Percentiles rank a stretch among this genome's conserved stretches.
These are phyloP conservation scores for Columbina picui DNA, from an alignment of 2,113 vertebrate genomes.

Conservation along the genomic window DNA sequence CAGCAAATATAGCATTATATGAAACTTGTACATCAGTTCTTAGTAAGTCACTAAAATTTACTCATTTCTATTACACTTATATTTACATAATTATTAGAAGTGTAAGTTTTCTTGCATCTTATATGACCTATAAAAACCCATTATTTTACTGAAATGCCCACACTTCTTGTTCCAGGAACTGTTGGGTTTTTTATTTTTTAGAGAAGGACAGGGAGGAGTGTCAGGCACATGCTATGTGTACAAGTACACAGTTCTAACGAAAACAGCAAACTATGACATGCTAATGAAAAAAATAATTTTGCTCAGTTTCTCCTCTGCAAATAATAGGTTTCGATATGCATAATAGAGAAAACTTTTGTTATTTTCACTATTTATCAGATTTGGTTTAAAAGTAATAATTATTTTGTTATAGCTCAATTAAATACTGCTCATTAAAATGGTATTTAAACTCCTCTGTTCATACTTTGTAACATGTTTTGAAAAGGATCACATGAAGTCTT, in stretches of 20 bases:
- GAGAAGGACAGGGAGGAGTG: neutral
- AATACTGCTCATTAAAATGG: neutral
- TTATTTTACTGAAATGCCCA: neutral
- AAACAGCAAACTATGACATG: neutral
- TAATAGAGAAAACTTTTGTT: neutral
- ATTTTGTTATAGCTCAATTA: neutral
- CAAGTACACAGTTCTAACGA: neutral
- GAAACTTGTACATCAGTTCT: neutral
- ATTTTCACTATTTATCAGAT: neutral
- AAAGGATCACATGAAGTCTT: neutral
- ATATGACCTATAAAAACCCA: neutral
- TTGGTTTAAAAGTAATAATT: neutral
- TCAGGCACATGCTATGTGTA: neutral
- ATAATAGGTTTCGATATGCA: neutral
- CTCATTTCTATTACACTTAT: neutral
- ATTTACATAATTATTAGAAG: neutral
- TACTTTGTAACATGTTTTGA: neutral
- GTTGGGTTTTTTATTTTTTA: neutral
- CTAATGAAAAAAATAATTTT: neutral
- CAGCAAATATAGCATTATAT: slow-evolving; percentile 40
- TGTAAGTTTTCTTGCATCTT: neutral
- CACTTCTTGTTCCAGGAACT: neutral
- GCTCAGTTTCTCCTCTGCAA: neutral
- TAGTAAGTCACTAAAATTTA: neutral
- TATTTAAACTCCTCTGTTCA: neutral